A percentile compares a stretch with the other conserved stretches of the same genome.
Conservation (phyloP, 2,797 vertebrate genomes). For the Ibycter americanus region DNA sequence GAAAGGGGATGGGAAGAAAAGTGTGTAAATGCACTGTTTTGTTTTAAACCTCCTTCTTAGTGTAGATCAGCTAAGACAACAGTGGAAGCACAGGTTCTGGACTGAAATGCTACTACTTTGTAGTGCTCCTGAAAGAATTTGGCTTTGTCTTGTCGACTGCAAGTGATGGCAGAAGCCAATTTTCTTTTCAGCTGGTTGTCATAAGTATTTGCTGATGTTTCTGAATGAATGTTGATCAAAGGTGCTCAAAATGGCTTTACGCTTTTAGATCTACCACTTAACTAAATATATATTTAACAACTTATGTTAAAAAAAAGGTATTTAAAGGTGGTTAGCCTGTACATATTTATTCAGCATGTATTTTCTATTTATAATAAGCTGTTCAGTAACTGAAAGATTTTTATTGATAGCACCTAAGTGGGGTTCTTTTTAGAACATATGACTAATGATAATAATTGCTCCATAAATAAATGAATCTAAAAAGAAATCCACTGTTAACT, state of each 20-base stretch:
- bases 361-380: not conserved
- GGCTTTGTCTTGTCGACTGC: not conserved
- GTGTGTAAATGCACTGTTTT: not conserved
- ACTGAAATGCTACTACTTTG: not conserved
- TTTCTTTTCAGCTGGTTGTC: constrained; percentile 5
- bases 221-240: not conserved
- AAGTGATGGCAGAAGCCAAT: not conserved
- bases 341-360: not conserved
- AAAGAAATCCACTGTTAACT: not conserved
- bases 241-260: not conserved
- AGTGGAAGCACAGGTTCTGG: not conserved
- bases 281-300: not conserved
- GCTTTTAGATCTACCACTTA: not conserved
- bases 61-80: not conserved
- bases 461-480: not conserved
- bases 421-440: not conserved
- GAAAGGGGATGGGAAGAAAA: not conserved
- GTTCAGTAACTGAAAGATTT: not conserved
- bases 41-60: not conserved
- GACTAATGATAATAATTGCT: not conserved
- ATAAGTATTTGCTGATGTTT: constrained; percentile 5
- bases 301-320: not conserved
- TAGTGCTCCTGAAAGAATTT: not conserved
- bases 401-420: not conserved
- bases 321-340: not conserved